phyloP scores from a whole-genome alignment of 2,113 vertebrate species.

The Phaethon lepturus region DNA sequence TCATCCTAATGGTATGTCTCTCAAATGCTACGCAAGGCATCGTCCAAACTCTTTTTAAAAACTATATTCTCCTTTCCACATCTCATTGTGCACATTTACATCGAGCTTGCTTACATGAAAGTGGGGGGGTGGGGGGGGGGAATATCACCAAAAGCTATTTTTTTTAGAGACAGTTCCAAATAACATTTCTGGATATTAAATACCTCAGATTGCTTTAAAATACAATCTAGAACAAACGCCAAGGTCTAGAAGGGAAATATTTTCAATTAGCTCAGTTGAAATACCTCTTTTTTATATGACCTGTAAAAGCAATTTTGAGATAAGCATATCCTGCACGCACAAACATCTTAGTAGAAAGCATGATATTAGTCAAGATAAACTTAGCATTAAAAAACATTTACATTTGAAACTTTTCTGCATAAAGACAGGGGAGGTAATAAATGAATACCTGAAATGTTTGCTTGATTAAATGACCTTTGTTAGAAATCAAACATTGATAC shows the following conservation, averaged over 20 bases:
- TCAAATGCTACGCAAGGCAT: background rate
- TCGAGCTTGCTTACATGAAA: background rate
- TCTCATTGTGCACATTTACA: background rate
- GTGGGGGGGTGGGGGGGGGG: too few relatives aligned
- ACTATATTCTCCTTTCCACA: background rate
- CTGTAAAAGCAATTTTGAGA: slow-evolving; percentile 50
- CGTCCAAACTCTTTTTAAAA: fast-evolving
- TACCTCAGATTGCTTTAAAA: background rate
- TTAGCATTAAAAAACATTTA: slow-evolving; percentile 20
- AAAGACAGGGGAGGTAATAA: slow-evolving; percentile 17
- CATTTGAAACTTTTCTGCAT: background rate
- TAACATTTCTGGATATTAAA: background rate
- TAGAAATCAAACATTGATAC: background rate
- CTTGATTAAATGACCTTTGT: slow-evolving; percentile 3
- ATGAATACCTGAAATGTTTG: slow-evolving; percentile 27
- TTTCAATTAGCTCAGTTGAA: background rate
- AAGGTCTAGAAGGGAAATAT: slow-evolving; percentile 29
- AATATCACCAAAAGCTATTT: background rate
- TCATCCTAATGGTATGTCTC: background rate
- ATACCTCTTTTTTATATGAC: background rate
- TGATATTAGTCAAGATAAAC: slow-evolving; percentile 10
- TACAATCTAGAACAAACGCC: background rate
- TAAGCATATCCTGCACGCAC: slow-evolving; percentile 21
- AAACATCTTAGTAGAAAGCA: slow-evolving; percentile 19
- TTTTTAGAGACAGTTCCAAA: background rate